Percentiles rank a stretch among this genome's conserved stretches.
These are phyloP conservation scores for Andricus curvator DNA, from an alignment of 2,888 invertebrate genomes.

Conservation along the genomic window DNA sequence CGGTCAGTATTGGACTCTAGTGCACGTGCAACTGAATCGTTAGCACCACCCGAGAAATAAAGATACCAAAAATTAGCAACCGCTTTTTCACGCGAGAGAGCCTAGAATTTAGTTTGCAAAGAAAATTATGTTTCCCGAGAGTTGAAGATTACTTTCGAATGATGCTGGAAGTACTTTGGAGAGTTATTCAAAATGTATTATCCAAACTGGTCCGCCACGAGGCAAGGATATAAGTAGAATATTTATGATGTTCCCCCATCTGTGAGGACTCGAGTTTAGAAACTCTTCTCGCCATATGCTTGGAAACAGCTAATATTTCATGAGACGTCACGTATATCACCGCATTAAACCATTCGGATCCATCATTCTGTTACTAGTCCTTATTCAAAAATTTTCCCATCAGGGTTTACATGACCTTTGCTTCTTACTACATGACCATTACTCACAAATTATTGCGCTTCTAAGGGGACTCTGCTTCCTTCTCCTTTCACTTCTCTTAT, in stretches of 20 bases:
- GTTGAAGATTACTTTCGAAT: neutral
- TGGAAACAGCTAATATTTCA: constrained; percentile 27
- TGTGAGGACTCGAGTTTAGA: constrained; percentile 16
- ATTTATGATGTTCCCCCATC: constrained; percentile 31
- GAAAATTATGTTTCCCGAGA: too few relatives aligned
- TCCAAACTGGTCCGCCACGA: constrained; percentile 3
- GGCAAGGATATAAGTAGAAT: constrained; percentile 27
- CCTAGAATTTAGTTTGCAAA: too few relatives aligned
- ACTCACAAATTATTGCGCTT: too few relatives aligned
- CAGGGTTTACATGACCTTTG: too few relatives aligned
- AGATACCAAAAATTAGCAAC: constrained; percentile 3
- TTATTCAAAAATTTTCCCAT: too few relatives aligned
- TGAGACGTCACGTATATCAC: constrained; percentile 24
- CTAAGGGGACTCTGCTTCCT: too few relatives aligned
- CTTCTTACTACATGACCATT: too few relatives aligned
- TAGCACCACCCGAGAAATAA: neutral
- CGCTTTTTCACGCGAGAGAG: too few relatives aligned
- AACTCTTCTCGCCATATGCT: constrained; percentile 25
- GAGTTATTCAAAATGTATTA: constrained; percentile 23
- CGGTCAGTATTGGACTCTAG: constrained; percentile 33
- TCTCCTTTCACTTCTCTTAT: too few relatives aligned
- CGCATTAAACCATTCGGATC: constrained; percentile 24
- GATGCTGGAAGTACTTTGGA: neutral
- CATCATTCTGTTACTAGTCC: neutral
- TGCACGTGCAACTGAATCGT: neutral